Conservation (phyloP, 2,113 vertebrate genomes). For the Erpornis zantholeuca region DNA sequence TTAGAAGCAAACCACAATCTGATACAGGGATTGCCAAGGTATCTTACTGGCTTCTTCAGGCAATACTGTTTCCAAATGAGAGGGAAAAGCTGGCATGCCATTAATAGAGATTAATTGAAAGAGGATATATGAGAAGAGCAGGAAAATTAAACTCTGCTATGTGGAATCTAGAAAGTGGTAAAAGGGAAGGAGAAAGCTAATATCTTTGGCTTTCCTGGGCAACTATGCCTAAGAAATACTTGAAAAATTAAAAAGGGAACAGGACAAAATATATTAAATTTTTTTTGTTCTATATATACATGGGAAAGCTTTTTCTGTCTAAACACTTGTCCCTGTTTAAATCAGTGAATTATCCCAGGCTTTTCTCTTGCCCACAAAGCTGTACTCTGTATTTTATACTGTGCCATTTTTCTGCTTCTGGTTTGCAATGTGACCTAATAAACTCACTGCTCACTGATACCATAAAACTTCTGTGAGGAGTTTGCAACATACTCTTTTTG, state of each 20-base stretch:
- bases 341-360: neutral
- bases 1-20: neutral
- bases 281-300: neutral
- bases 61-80: neutral
- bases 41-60: neutral
- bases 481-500: neutral
- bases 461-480: conserved; percentile 10
- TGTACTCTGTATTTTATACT: neutral
- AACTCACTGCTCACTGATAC: neutral
- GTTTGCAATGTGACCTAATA: neutral
- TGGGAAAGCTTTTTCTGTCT: neutral
- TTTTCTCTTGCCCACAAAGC: neutral
- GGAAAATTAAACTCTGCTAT: neutral
- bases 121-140: neutral
- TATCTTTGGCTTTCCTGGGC: neutral
- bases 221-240: neutral
- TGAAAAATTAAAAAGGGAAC: neutral
- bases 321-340: neutral
- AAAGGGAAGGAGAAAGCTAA: neutral
- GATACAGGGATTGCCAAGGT: neutral
- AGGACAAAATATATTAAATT: neutral
- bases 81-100: neutral
- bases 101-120: neutral
- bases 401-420: neutral
- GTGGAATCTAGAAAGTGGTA: neutral